Evolutionary conservation across 2,888 invertebrate species (phyloP).

Genomic region (Belgica antarctica): DNA sequence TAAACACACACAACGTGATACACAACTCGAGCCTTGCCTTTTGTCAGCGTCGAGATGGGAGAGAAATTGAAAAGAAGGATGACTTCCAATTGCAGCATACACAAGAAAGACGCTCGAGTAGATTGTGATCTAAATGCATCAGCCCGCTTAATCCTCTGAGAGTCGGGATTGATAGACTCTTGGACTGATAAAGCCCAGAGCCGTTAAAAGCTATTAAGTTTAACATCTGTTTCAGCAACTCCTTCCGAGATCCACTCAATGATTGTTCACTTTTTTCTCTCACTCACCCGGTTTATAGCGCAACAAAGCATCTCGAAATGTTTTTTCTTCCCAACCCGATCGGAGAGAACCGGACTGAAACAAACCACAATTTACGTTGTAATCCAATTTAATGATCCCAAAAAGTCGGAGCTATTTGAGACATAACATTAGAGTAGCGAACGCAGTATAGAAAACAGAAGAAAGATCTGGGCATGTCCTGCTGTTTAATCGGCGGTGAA

Average conservation of each 20-base stretch:
- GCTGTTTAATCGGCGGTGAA: conserved; percentile 14
- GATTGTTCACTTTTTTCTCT: not conserved
- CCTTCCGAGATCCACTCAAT: conserved; percentile 8
- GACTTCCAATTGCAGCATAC: too few species aligned
- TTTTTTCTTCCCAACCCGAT: too few species aligned
- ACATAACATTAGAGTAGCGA: not conserved
- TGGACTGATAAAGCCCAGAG: not conserved
- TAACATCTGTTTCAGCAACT: conserved; percentile 30
- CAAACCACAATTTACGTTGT: conserved; percentile 12
- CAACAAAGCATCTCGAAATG: not conserved
- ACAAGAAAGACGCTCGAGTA: too few species aligned
- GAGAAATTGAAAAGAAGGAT: not conserved
- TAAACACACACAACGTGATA: not conserved
- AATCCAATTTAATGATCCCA: conserved; percentile 24
- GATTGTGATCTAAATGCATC: too few species aligned
- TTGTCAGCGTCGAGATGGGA: not conserved
- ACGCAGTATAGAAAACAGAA: not conserved
- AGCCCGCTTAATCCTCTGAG: too few species aligned
- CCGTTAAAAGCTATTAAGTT: not conserved
- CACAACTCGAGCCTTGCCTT: not conserved
- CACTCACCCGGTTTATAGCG: not conserved
- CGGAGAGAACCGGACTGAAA: not conserved
- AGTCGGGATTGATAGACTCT: not conserved
- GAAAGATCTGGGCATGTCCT: conserved; percentile 19
- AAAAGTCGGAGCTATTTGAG: not conserved